These are phyloP conservation scores for Phrynocephalus guinanensis DNA, from an alignment of 2,797 vertebrate species.

Conservation along the genomic window DNA sequence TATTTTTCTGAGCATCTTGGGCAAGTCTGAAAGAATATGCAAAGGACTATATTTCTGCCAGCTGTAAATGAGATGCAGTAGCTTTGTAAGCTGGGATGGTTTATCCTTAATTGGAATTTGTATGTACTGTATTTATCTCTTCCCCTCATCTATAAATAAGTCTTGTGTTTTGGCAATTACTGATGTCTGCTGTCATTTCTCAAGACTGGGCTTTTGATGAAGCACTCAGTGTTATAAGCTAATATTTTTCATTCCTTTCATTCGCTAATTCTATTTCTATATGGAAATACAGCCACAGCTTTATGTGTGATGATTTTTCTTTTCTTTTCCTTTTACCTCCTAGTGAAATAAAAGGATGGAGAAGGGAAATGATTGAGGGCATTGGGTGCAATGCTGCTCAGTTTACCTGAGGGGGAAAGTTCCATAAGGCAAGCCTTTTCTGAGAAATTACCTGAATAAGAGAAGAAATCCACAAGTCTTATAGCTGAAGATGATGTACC, in stretches of 20 bases:
- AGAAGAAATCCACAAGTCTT: accelerated
- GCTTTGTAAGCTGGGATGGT: conserved; percentile 59
- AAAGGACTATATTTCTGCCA: conserved; percentile 42
- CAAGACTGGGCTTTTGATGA: conserved; percentile 71
- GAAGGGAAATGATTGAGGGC: neutral
- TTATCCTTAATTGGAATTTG: conserved; percentile 72
- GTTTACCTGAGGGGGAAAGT: neutral
- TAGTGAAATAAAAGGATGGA: neutral
- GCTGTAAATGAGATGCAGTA: conserved; percentile 55
- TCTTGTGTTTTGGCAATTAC: conserved; percentile 66
- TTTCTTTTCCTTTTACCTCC: neutral
- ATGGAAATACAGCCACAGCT: conserved; percentile 51
- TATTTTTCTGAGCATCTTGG: conserved; percentile 38
- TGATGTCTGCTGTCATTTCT: conserved; percentile 70
- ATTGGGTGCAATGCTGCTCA: neutral
- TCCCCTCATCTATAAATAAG: conserved; percentile 71
- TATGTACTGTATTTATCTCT: conserved; percentile 66
- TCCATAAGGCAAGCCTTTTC: neutral
- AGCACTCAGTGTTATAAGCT: conserved; percentile 63
- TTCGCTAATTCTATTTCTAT: conserved; percentile 53
- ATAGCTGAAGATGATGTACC: neutral
- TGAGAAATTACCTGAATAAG: neutral
- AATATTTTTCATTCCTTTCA: conserved; percentile 67
- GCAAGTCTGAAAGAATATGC: conserved; percentile 41
- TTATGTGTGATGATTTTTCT: conserved; percentile 38